phyloP scores from a whole-genome alignment of 1,140 invertebrate genomes.

The Solenopsis fugax region DNA sequence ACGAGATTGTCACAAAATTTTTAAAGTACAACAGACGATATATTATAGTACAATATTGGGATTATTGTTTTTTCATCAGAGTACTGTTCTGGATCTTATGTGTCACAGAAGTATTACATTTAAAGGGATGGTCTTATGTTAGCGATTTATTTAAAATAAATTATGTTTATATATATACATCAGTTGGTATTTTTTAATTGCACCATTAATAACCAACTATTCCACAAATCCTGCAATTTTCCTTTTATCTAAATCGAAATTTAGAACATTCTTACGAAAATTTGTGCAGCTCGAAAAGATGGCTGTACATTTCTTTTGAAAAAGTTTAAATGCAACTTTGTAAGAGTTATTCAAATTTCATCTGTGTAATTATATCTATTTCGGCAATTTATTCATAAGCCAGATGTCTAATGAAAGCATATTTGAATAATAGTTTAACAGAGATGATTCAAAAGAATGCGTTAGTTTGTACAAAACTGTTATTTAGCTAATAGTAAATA shows the following conservation, averaged over 20 bases:
- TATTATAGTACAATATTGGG: constrained; percentile 32
- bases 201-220: background rate
- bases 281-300: background rate
- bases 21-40: constrained; percentile 66
- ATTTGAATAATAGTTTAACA: background rate
- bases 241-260: background rate
- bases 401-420: background rate
- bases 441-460: background rate
- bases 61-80: constrained; percentile 73
- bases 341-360: background rate
- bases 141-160: constrained; percentile 67
- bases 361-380: background rate
- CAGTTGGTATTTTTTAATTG: background rate
- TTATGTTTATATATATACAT: constrained; percentile 39
- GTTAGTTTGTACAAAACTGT: background rate
- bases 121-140: constrained; percentile 59
- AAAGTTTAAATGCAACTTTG: background rate
- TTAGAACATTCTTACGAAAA: background rate
- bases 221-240: background rate
- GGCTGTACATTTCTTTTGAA: background rate
- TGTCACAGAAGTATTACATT: constrained; percentile 72
- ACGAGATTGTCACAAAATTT: constrained; percentile 64
- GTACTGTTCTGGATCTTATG: constrained; percentile 65
- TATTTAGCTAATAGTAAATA: background rate
- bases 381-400: background rate